These are phyloP conservation scores for Aphaenogaster ashmeadi DNA, from an alignment of 1,140 invertebrate genomes.

Conservation along the genomic window DNA sequence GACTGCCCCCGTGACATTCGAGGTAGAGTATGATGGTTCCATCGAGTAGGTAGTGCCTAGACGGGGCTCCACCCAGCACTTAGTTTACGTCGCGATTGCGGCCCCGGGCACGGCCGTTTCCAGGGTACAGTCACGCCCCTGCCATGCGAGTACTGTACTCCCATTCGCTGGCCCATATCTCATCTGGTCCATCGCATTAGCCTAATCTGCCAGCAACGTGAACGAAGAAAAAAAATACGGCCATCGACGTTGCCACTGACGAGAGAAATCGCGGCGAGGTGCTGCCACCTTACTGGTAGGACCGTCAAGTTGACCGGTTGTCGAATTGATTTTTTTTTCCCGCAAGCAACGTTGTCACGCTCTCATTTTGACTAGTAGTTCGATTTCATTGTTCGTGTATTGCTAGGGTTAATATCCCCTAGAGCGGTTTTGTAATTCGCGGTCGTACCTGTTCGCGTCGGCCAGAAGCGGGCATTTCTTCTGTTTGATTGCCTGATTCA, in stretches of 20 bases:
- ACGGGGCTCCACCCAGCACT: conserved; percentile 86
- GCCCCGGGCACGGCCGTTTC: conserved; percentile 85
- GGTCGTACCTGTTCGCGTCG: conserved; percentile 21
- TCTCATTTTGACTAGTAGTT: conserved; percentile 38
- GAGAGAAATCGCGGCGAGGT: conserved; percentile 83
- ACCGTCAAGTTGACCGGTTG: conserved; percentile 77
- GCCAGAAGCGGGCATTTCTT: not conserved
- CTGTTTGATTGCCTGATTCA: conserved; percentile 1
- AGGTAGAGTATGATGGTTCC: conserved; percentile 86
- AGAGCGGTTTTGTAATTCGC: not conserved
- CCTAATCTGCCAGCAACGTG: conserved; percentile 83
- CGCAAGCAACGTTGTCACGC: conserved; percentile 35
- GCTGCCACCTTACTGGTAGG: conserved; percentile 82
- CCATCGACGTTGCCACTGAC: conserved; percentile 83
- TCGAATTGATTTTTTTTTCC: conserved; percentile 83
- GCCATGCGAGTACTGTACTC: conserved; percentile 82
- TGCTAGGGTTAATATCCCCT: conserved; percentile 15
- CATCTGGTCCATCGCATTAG: conserved; percentile 86
- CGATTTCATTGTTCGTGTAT: conserved; percentile 44
- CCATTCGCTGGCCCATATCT: conserved; percentile 87
- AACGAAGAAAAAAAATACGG: conserved; percentile 77
- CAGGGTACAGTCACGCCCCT: conserved; percentile 86
- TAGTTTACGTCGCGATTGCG: conserved; percentile 86
- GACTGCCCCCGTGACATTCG: conserved; percentile 81
- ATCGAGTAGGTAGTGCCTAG: conserved; percentile 86